These are phyloP conservation scores for Trachelus stipa DNA, from an alignment of 2,888 invertebrate species.

Conservation along the genomic window DNA sequence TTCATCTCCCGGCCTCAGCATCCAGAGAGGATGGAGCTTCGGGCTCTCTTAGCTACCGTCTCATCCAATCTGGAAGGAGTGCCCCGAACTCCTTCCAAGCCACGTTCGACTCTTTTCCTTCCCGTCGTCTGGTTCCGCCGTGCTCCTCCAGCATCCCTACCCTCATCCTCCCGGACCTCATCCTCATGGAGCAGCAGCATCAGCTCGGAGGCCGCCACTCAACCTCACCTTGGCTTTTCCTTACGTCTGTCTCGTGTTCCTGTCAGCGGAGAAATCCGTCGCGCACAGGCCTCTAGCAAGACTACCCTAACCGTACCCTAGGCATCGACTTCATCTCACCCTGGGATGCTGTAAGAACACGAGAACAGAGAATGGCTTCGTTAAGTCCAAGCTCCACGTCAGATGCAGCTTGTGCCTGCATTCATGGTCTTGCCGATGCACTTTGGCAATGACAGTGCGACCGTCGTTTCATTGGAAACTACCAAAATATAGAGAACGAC, in stretches of 20 bases:
- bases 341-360: background rate
- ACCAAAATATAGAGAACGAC: too few species aligned
- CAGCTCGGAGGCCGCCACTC: constrained; percentile 15
- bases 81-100: background rate
- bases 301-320: background rate
- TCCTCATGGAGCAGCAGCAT: constrained; percentile 3
- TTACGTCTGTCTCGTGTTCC: constrained; percentile 43
- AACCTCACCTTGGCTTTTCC: constrained; percentile 28
- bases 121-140: background rate
- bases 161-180: constrained; percentile 6
- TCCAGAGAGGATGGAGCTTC: background rate
- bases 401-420: constrained; percentile 37
- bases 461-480: too few species aligned
- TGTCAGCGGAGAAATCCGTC: constrained; percentile 43
- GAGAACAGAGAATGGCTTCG: background rate
- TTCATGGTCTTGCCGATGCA: background rate
- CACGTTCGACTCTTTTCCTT: constrained; percentile 2
- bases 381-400: constrained; percentile 30
- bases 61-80: background rate
- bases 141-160: background rate
- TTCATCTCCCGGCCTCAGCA: background rate
- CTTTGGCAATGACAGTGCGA: too few species aligned
- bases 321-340: background rate
- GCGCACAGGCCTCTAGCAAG: constrained; percentile 32
- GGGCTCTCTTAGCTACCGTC: background rate